A percentile compares a stretch with the other conserved stretches of the same genome.
Conservation (phyloP, 2,113 vertebrate species). For the Gallinago undulata region DNA sequence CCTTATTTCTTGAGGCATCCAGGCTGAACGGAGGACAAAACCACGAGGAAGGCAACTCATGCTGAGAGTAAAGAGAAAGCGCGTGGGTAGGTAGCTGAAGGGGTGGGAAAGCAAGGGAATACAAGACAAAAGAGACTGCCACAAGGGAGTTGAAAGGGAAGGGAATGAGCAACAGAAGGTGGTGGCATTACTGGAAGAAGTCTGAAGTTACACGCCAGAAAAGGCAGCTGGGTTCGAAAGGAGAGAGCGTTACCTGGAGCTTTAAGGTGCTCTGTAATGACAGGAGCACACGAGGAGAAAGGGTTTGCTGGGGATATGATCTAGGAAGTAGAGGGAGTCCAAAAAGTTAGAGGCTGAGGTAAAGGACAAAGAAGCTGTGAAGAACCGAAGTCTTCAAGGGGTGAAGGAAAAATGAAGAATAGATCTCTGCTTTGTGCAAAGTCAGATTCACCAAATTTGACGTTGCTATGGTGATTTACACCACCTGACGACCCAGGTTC, state of each 20-base stretch:
- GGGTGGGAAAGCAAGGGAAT: background rate
- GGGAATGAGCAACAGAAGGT: background rate
- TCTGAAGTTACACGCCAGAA: background rate
- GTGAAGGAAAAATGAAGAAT: background rate
- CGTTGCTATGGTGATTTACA: constrained; percentile 52
- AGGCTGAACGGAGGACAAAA: constrained; percentile 22
- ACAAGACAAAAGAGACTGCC: background rate
- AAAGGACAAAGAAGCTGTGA: background rate
- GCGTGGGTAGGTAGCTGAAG: background rate
- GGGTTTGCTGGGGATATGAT: background rate
- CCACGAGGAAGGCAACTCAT: background rate
- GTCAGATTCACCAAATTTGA: background rate
- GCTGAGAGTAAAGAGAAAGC: background rate
- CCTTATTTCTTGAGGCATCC: background rate
- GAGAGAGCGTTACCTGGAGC: background rate
- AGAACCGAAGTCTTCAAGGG: background rate
- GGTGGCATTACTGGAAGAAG: background rate
- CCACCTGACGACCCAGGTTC: constrained; percentile 33
- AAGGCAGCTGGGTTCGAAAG: background rate
- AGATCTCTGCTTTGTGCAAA: background rate
- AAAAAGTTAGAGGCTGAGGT: background rate
- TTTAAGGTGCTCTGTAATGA: background rate
- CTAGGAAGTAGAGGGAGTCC: background rate
- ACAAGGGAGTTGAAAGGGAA: background rate
- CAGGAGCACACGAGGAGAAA: background rate